A percentile compares a stretch with the other conserved stretches of the same genome.
These are phyloP conservation scores for Scartelaos histophorus DNA, from an alignment of 2,113 vertebrate species.

Conservation along the genomic window DNA sequence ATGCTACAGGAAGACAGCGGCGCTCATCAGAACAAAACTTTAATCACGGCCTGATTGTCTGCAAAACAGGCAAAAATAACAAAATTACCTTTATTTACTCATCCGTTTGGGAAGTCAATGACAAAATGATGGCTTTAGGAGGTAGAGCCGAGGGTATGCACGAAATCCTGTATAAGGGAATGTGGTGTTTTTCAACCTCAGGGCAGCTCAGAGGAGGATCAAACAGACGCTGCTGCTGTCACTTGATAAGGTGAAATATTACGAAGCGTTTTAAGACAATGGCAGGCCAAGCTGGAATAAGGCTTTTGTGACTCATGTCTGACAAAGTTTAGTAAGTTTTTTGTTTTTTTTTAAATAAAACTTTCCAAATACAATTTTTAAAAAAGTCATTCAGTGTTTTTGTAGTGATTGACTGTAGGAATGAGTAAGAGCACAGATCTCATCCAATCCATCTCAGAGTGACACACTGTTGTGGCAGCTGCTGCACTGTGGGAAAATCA, in stretches of 20 bases:
- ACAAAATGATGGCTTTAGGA: conserved; percentile 4
- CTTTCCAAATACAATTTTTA: neutral
- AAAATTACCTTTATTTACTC: conserved; percentile 15
- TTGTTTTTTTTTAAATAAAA: neutral
- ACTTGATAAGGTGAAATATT: conserved; percentile 1
- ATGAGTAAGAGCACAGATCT: neutral
- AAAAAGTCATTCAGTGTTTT: neutral
- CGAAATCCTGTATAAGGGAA: neutral
- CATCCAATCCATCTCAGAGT: neutral
- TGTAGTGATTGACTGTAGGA: neutral
- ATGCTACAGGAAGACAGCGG: conserved; percentile 46
- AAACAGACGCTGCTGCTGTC: conserved; percentile 3
- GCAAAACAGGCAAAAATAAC: conserved; percentile 11
- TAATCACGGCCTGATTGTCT: conserved; percentile 45
- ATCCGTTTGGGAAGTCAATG: conserved; percentile 1
- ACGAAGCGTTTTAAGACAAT: neutral
- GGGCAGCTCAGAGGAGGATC: neutral
- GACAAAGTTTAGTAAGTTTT: neutral
- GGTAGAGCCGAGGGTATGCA: neutral
- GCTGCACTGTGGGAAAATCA: neutral
- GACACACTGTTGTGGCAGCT: neutral
- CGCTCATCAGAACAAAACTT: conserved; percentile 49
- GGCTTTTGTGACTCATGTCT: neutral
- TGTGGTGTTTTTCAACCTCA: neutral
- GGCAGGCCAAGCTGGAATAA: neutral